Percentiles rank a stretch among this genome's conserved stretches.
These are phyloP conservation scores for Synergus itoensis DNA, from an alignment of 2,888 invertebrate genomes.

Conservation along the genomic window DNA sequence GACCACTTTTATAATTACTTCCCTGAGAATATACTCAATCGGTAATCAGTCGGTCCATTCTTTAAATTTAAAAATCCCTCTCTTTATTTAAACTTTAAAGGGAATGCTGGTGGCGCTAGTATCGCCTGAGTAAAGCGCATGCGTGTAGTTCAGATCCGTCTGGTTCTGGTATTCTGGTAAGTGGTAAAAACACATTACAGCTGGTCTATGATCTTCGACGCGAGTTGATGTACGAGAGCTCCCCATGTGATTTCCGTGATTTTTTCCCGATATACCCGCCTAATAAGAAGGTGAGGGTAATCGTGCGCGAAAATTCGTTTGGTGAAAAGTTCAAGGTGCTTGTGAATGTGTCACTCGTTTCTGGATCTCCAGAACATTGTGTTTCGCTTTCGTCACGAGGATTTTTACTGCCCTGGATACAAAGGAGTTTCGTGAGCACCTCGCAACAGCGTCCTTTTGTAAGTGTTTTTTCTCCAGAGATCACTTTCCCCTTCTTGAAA, in stretches of 20 bases:
- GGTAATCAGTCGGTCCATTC: neutral
- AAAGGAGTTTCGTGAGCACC: slow-evolving; percentile 63
- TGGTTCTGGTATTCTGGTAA: too few relatives aligned
- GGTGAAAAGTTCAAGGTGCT: slow-evolving; percentile 52
- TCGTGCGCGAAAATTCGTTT: slow-evolving; percentile 47
- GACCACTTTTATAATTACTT: neutral
- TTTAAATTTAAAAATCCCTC: neutral
- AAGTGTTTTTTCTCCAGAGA: slow-evolving; percentile 51
- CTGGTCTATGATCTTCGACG: slow-evolving; percentile 68
- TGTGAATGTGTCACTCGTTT: slow-evolving; percentile 60
- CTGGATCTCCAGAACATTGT: slow-evolving; percentile 55
- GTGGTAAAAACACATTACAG: slow-evolving; percentile 54
- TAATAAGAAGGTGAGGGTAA: slow-evolving; percentile 51
- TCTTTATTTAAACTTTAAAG: neutral
- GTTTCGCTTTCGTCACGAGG: slow-evolving; percentile 66
- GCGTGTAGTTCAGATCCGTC: slow-evolving; percentile 45
- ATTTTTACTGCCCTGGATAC: slow-evolving; percentile 64
- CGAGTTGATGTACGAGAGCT: slow-evolving; percentile 66
- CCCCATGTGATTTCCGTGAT: slow-evolving; percentile 64
- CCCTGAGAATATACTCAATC: neutral
- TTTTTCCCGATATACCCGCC: slow-evolving; percentile 58
- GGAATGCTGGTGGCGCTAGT: neutral
- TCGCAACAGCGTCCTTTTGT: slow-evolving; percentile 61
- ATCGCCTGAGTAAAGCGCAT: slow-evolving; percentile 45
- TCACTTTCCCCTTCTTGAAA: neutral